Base-by-base conservation (phyloP, 2,113 vertebrate species). In the Petroica traversi region DNA sequence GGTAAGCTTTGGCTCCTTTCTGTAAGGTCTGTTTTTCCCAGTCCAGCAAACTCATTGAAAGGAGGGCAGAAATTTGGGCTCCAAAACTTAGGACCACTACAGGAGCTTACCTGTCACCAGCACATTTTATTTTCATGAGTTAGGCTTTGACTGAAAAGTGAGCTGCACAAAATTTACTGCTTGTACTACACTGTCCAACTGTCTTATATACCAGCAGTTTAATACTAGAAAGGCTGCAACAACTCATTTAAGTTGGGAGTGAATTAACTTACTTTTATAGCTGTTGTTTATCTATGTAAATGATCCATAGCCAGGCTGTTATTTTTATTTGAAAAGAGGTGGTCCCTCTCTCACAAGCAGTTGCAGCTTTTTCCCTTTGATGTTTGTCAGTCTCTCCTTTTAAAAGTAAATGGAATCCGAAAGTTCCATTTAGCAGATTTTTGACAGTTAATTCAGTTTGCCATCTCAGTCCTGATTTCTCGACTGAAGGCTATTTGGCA, bases 261-360 rank as follows among this genome's bases (percentile, higher is more conserved):
- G 6, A 84, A 83, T 85, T 76, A 85, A 92, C 28, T 91, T 85
- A 71, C 14, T 91, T 90, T 75, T 82, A 64, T 67, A 84, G 61
- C 41, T 81, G 2, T 61, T 87, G 48, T 91, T 69, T 52, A 29
- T 75, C 64, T 91, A 16, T 4, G 1, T 64, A 72, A 87, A 63
- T 17, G 38, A 80, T 89, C 84, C 73, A 57, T 64, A 76, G 61
- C 33, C 52, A 63, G 57, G 38, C 48, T 58, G 26, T 62, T 88
- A 45, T 14, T 93, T 88, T 74, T 40, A 28, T 84, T 81, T 93
- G 12, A 84, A 64, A 64, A 91, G 23, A 61, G 18, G 9, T 78
- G 72, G 51, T 75, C 28, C 3, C 29, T 88, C 76, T 92, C 33
- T 86, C 9, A 4, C n/a, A 58, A 76, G 38, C 19, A 38, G 29